Conservation (phyloP, 2,888 invertebrate genomes). For the Zaprionus obscuricornis region DNA sequence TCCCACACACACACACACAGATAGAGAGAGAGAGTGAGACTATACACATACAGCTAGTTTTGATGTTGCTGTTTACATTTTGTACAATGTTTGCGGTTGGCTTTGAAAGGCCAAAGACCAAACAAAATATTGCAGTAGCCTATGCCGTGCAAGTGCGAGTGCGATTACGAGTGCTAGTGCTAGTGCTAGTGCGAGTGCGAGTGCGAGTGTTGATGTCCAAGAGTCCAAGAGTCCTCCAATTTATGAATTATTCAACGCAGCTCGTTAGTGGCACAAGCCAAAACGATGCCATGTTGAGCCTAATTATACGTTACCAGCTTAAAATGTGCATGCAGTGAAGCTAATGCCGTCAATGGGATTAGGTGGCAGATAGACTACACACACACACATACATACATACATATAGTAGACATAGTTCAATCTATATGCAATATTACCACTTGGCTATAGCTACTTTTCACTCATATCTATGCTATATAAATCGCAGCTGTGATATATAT, state of each 20-base stretch:
- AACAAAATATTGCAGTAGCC: slow-evolving; percentile 18
- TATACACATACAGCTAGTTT: slow-evolving; percentile 7
- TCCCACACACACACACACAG: too few species aligned
- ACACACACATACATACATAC: slow-evolving; percentile 1
- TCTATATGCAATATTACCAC: too few species aligned
- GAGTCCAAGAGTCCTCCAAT: slow-evolving; percentile 34
- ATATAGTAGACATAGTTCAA: too few species aligned
- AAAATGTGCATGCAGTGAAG: background rate
- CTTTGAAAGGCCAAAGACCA: slow-evolving; percentile 42
- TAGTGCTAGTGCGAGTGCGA: too few species aligned
- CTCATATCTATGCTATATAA: slow-evolving; percentile 7
- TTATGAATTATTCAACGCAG: slow-evolving; percentile 68
- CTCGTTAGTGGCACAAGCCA: slow-evolving; percentile 51
- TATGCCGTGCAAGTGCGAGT: slow-evolving; percentile 15
- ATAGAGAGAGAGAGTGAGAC: too few species aligned
- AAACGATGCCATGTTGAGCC: slow-evolving; percentile 41
- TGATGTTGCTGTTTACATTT: slow-evolving; percentile 54
- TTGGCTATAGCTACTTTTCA: too few species aligned
- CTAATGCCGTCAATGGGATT: background rate
- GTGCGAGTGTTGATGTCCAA: slow-evolving; percentile 3
- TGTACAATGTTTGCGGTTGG: slow-evolving; percentile 57
- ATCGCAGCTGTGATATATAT: too few species aligned
- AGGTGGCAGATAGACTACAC: background rate
- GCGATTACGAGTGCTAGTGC: slow-evolving; percentile 13
- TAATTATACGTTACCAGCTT: slow-evolving; percentile 59